Percentiles rank a stretch among this genome's conserved stretches.
phyloP scores from a whole-genome alignment of 2,888 invertebrate species.

The Ceramica pisi region DNA sequence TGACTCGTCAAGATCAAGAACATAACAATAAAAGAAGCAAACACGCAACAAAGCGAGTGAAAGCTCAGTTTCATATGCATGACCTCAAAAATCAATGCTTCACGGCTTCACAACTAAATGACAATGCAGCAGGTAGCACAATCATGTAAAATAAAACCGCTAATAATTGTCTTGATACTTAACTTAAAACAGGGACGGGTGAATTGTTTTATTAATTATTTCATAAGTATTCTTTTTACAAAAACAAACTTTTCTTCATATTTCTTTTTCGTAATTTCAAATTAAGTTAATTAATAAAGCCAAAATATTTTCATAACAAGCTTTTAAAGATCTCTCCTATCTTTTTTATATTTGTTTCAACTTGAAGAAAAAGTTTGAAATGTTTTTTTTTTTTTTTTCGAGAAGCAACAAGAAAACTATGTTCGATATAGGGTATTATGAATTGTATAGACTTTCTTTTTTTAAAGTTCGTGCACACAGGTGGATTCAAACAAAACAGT shows the following conservation, averaged over 20 bases:
- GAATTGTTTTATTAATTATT: not conserved
- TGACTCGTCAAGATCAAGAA: not conserved
- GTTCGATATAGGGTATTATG: too few species aligned
- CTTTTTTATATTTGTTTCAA: too few species aligned
- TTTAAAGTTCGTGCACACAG: too few species aligned
- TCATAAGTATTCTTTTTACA: too few species aligned
- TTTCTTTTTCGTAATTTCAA: not conserved
- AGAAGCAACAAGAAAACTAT: too few species aligned
- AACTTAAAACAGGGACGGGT: not conserved
- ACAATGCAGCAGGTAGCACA: conserved; percentile 15
- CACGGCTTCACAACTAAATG: conserved; percentile 27
- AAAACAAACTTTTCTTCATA: not conserved
- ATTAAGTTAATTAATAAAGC: not conserved
- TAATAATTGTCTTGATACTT: conserved; percentile 49
- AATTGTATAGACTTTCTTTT: too few species aligned
- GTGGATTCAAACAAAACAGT: too few species aligned
- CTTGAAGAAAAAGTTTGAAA: too few species aligned
- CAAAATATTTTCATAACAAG: too few species aligned
- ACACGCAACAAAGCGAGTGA: conserved; percentile 33
- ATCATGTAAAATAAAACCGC: conserved; percentile 22
- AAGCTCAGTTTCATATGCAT: conserved; percentile 37
- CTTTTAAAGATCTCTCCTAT: too few species aligned
- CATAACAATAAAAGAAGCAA: conserved; percentile 5
- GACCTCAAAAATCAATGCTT: conserved; percentile 36
- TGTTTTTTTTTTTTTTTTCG: too few species aligned